Base-by-base conservation (phyloP, 1,140 invertebrate genomes). In the Gerris buenoi region DNA sequence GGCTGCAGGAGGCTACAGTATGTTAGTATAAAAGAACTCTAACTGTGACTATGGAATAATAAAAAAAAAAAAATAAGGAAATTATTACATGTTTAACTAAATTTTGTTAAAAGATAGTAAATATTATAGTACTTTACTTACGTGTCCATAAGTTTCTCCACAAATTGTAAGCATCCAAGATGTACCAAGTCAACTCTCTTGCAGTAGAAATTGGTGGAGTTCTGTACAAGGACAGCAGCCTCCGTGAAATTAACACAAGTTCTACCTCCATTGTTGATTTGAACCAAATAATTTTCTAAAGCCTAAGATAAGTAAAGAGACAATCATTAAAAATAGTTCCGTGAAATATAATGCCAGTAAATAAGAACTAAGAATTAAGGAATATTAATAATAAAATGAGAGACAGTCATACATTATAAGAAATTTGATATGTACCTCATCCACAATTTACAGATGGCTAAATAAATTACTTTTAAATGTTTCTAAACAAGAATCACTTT, bases 191-290 rank as follows among this genome's bases (percentile, higher is more conserved):
- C 68, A n/a, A 68, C 57, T 59, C 68, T 62, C 59, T 66, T 68
- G 33, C 64, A 66, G 46, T 68, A 68, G 33, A 65, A 68, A 25
- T 18, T 26, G n/a, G 68, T 60, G 1, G 68, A 65, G 27, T 65
- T 68, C 25, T 68, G 68, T 1, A 68, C 25, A 18, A 68, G 22
- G 18, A 68, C 15, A 10, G 68, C 68, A 15, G 68, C 68, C 29
- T 68, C 56, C 25, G 59, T 25, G 27, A 68, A 68, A 28, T 68
- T 68, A 22, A 63, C 61, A 22, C 28, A 15, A 13, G 25, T 25
- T 15, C 5, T 29, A 27, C 27, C 58, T 2, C 27, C 58, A 25
- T 64, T 22, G 22, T 68, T 33, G n/a, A 65, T 56, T n/a, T 68
- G 63, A 10, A 26, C 18, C 5, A 68, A n/a, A 27, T 57, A 68